Evolutionary conservation across 2,113 vertebrate species (phyloP), one percentile per base, ranked within the genome.

Genomic region (Gila orcuttii): DNA sequence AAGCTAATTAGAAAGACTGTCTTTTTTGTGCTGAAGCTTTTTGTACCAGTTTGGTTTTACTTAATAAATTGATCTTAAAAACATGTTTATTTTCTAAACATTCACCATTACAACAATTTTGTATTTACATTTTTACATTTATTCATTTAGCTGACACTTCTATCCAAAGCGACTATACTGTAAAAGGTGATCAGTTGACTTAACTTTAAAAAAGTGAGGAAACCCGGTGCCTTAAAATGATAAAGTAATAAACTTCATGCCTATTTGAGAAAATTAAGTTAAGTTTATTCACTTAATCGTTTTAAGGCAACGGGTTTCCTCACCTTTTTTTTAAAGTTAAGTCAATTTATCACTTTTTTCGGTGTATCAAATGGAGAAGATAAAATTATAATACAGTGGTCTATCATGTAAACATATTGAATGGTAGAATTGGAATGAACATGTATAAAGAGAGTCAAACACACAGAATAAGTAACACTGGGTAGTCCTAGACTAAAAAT

Each of bases 21-120:
- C 78, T 83, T 86, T 86, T 82, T 82, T 79, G 68, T 87, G 86
- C 83, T 87, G 42, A 85, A 89, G 88, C 86, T 85, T 87, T 89
- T 89, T 87, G 85, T 89, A 89, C 88, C 73, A 82, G 64, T 85
- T 89, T 87, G 66, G 86, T 89, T 85, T 84, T 83, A 86, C 80
- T 82, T 84, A 89, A 89, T 89, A 89, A 89, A 89, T 74, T 79
- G 85, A 47, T 82, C 60, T 85, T 82, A 64, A 82, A 57, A 81
- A 84, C 82, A 75, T 60, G 33, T 64, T 36, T 13, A 25, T 64
- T 75, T 52, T 39, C 17, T 19, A 85, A 36, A 23, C 2, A 3
- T 42, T 80, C 6, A 71, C 25, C 25, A 5, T 59, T 28, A 25
- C 19, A 31, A 69, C 17, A 36, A 12, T 55, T 57, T 25, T 19